Evolutionary conservation across 1,140 invertebrate genomes (phyloP).

Genomic region (Ceratoteleas bidentatus): DNA sequence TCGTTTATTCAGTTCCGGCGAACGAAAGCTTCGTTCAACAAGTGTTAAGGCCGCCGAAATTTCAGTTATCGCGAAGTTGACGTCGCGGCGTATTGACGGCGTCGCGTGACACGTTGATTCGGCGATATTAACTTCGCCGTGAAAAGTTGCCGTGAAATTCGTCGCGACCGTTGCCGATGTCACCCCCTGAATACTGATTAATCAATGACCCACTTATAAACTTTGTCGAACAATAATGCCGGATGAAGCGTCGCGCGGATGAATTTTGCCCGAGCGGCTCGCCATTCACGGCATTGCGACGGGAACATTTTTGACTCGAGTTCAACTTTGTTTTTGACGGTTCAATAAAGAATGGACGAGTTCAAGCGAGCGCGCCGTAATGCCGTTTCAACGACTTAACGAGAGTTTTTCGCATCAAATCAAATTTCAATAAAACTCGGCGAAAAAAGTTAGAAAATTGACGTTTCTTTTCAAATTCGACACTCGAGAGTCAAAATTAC

Average conservation of each 20-base stretch:
- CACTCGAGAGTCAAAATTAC: too few relatives aligned
- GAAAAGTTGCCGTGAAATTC: constrained; percentile 56
- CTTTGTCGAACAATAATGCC: constrained; percentile 45
- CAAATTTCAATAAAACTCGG: too few relatives aligned
- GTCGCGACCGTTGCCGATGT: constrained; percentile 33
- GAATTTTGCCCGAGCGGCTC: constrained; percentile 33
- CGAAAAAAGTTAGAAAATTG: too few relatives aligned
- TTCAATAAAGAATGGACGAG: constrained; percentile 19
- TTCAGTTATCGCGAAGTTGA: constrained; percentile 29
- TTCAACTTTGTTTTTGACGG: constrained; percentile 23
- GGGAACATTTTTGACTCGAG: constrained; percentile 22
- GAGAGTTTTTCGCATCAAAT: too few relatives aligned
- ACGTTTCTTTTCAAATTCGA: too few relatives aligned
- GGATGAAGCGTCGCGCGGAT: constrained; percentile 42
- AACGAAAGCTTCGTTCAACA: constrained; percentile 22
- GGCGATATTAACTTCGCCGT: constrained; percentile 51
- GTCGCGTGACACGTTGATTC: constrained; percentile 35
- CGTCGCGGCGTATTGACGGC: constrained; percentile 33
- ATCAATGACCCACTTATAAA: constrained; percentile 60
- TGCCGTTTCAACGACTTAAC: too few relatives aligned
- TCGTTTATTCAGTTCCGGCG: neutral
- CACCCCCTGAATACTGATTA: constrained; percentile 61
- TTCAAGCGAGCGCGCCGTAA: neutral
- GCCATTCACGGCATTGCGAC: constrained; percentile 8
- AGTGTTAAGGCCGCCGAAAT: constrained; percentile 31